A percentile compares a stretch with the other conserved stretches of the same genome.
Evolutionary conservation across 2,797 vertebrate genomes (phyloP).

Genomic region (Salmo trutta): DNA sequence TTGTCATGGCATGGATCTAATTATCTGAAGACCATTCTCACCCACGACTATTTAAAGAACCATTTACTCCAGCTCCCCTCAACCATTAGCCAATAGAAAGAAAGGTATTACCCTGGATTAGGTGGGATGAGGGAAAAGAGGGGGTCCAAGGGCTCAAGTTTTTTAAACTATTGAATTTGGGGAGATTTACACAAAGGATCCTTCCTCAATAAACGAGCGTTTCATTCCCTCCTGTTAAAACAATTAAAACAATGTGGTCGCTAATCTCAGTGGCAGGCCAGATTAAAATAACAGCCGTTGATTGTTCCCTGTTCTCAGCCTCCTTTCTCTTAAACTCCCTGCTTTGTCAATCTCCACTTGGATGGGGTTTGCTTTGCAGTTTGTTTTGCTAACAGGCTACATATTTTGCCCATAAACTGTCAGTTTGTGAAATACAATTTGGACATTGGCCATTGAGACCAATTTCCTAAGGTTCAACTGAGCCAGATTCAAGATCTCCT

Average conservation of each 20-base stretch:
- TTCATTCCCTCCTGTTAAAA: slow-evolving; percentile 79
- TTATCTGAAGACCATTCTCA: slow-evolving; percentile 68
- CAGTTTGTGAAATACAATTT: slow-evolving; percentile 72
- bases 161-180: slow-evolving; percentile 85
- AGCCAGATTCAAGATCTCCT: slow-evolving; percentile 43
- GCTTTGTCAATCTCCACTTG: slow-evolving; percentile 42
- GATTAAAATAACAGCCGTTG: slow-evolving; percentile 73
- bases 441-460: slow-evolving; percentile 38
- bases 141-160: slow-evolving; percentile 75
- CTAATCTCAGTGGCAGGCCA: slow-evolving; percentile 79
- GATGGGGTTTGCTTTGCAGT: slow-evolving; percentile 51
- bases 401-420: slow-evolving; percentile 75
- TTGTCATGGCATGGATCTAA: slow-evolving; percentile 42
- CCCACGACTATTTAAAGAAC: slow-evolving; percentile 79
- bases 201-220: slow-evolving; percentile 67
- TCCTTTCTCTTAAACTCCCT: slow-evolving; percentile 62
- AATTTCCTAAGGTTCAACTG: slow-evolving; percentile 38
- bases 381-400: slow-evolving; percentile 78
- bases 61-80: slow-evolving; percentile 78
- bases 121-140: slow-evolving; percentile 74
- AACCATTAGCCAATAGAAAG: slow-evolving; percentile 82
- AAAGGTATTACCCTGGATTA: slow-evolving; percentile 83
- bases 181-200: slow-evolving; percentile 78
- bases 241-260: slow-evolving; percentile 83
- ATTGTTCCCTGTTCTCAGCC: slow-evolving; percentile 68